Evolutionary conservation across 2,113 vertebrate genomes (phyloP).

Genomic region (Syngnathoides biaculeatus): DNA sequence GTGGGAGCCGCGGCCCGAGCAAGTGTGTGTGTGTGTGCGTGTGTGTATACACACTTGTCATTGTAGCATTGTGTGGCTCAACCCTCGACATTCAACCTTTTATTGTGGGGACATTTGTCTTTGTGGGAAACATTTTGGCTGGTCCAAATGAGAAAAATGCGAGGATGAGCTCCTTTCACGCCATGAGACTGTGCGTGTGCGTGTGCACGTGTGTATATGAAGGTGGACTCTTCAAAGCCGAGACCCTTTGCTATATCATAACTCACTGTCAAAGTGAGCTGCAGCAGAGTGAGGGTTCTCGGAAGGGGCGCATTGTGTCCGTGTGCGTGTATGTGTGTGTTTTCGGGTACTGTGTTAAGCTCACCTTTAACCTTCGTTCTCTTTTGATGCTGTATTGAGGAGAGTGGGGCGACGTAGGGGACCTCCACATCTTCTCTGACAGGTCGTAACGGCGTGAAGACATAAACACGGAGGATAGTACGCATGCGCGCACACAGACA

Average conservation of each 20-base stretch:
- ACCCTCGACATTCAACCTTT: constrained; percentile 2
- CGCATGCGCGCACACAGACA: constrained; percentile 6
- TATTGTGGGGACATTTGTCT: constrained; percentile 11
- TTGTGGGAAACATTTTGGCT: neutral
- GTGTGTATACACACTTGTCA: neutral
- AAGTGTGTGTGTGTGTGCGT: constrained; percentile 13
- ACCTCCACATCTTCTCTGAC: constrained; percentile 52
- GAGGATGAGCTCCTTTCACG: constrained; percentile 1
- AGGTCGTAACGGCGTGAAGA: constrained; percentile 45
- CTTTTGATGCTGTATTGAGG: constrained; percentile 71
- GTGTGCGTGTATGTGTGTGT: constrained; percentile 28
- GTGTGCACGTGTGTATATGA: constrained; percentile 41
- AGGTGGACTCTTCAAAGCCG: constrained; percentile 61
- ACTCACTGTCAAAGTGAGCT: constrained; percentile 62
- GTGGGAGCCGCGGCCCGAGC: neutral
- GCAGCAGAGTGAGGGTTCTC: constrained; percentile 21
- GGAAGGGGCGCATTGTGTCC: constrained; percentile 16
- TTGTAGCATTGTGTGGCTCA: neutral
- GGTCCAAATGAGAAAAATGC: neutral
- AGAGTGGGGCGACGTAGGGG: constrained; percentile 40
- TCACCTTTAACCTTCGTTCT: constrained; percentile 64
- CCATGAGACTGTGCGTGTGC: constrained; percentile 13
- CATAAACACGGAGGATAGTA: neutral
- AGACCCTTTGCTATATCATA: constrained; percentile 55
- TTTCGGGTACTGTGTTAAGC: constrained; percentile 31